phyloP scores from a whole-genome alignment of 2,888 invertebrate genomes.

The Pelosia muscerda region DNA sequence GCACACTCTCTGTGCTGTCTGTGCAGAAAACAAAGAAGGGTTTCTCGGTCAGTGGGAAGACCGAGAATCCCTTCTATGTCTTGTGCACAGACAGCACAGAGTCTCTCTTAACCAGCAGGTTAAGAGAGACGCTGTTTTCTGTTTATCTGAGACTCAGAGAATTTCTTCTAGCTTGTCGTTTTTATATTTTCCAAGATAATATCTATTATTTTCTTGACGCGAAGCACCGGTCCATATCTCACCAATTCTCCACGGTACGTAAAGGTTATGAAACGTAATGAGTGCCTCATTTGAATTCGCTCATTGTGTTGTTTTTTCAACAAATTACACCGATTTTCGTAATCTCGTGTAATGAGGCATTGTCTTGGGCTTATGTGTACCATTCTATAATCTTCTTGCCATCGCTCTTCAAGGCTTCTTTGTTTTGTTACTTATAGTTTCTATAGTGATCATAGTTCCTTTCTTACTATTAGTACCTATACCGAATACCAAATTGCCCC shows the following conservation, averaged over 20 bases:
- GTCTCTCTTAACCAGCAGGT: too few species aligned
- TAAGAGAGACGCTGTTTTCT: too few species aligned
- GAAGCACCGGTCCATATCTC: conserved; percentile 8
- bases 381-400: conserved; percentile 36
- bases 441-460: not conserved
- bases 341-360: conserved; percentile 51
- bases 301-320: conserved; percentile 24
- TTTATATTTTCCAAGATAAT: not conserved
- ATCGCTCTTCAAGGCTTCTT: conserved; percentile 34
- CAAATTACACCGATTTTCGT: conserved; percentile 59
- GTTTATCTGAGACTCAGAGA: too few species aligned
- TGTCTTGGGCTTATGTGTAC: conserved; percentile 44
- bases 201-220: conserved; percentile 6
- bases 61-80: not conserved
- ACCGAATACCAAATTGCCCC: too few species aligned
- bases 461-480: not conserved
- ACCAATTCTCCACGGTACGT: conserved; percentile 28
- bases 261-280: conserved; percentile 49
- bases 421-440: conserved; percentile 21
- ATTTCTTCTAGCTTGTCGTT: not conserved
- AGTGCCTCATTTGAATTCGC: conserved; percentile 38
- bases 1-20: too few species aligned
- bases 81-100: too few species aligned
- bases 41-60: not conserved
- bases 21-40: too few species aligned